phyloP scores from a whole-genome alignment of 2,113 vertebrate genomes.

The Psammodynastes pulverulentus region DNA sequence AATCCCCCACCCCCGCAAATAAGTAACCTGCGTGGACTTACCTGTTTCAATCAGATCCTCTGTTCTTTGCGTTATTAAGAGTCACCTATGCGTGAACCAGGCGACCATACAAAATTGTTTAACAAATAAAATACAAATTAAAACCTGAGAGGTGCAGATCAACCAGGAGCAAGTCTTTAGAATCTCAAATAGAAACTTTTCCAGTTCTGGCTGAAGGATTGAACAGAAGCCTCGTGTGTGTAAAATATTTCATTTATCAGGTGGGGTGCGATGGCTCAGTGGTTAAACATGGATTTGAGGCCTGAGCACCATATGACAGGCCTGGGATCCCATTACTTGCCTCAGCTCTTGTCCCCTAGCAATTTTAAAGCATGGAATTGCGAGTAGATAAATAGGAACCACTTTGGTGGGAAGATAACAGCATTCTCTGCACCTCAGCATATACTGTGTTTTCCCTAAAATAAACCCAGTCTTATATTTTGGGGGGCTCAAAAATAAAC shows the following conservation, averaged over 20 bases:
- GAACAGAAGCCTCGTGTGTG: background rate
- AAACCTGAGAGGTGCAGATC: background rate
- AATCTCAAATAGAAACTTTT: background rate
- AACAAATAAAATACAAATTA: background rate
- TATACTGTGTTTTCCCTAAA: too few relatives aligned
- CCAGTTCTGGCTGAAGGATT: background rate
- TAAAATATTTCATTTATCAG: background rate
- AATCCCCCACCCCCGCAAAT: too few relatives aligned
- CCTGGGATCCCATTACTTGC: accelerated
- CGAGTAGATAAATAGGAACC: background rate
- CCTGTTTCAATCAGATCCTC: background rate
- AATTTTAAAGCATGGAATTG: background rate
- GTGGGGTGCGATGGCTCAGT: background rate
- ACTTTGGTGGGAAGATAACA: background rate
- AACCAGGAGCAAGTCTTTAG: background rate
- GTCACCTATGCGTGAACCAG: background rate
- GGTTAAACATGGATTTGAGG: background rate
- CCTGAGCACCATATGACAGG: background rate
- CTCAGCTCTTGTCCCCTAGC: background rate
- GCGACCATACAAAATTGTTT: background rate
- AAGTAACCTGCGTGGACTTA: background rate
- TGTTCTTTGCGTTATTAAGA: background rate
- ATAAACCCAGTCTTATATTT: too few relatives aligned
- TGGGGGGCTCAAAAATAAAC: too few relatives aligned
- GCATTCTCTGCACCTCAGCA: background rate